Base-by-base conservation (phyloP, 2,797 vertebrate genomes). In the Anas acuta region DNA sequence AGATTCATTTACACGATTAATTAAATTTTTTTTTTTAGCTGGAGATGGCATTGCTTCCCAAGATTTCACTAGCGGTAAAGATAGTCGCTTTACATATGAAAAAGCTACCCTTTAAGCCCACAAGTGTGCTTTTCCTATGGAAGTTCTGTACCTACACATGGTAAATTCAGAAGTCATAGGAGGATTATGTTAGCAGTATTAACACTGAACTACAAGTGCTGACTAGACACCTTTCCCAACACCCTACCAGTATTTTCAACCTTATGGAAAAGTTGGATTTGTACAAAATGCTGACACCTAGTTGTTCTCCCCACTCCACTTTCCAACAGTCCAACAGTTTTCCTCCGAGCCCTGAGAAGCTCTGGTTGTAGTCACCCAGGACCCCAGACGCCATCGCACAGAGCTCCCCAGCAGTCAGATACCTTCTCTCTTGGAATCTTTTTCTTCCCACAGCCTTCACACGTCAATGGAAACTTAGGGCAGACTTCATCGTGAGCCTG, bases 351-450 rank as follows among this genome's bases (percentile, higher is more conserved):
- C 25, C 62, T 6, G 0, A 35, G 64, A 53, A 23, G 49, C 0
- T 6, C 33, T 13, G 15, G 58, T 13, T 39, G 32, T 30, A 65
- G 77, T 39, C 77, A 25, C 13, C 1, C 7, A 22, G 61, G 57
- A 76, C 4, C 14, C 33, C 15, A 15, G 45, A 28, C 1, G 4
- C 13, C 25, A 28, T 22, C 1, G 0, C 60, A 45, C 51, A 22
- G 1, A 7, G 65, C 20, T 51, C 3, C 26, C 39, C 1, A 0
- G 8, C 18, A 15, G 25, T 30, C 4, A 4, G 94, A 72, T 85
- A 99, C 99, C 98, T 99, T 99, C 97, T 99, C 99, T 94, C 99
- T 98, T 4, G 98, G 98, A 87, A 99, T 98, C 95, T 98, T 99
- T 97, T 98, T 99, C 94, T 99, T 99, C 57, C 99, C 99, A 11